These are phyloP conservation scores for Peromyscus melanophrys DNA, from an alignment of 2,797 vertebrate species.

Conservation along the genomic window DNA sequence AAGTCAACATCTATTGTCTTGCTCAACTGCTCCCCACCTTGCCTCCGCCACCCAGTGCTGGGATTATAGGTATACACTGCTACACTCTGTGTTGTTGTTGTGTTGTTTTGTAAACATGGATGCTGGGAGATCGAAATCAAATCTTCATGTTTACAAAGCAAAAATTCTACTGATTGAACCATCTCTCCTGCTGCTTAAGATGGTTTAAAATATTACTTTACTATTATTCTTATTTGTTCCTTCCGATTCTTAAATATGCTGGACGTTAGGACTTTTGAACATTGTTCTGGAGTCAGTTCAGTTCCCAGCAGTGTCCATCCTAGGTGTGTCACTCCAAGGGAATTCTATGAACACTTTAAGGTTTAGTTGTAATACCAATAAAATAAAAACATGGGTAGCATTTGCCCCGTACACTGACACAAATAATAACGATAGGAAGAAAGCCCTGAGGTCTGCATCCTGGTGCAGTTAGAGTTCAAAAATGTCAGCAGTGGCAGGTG, in stretches of 20 bases:
- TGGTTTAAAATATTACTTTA: not conserved
- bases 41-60: not conserved
- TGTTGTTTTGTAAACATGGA: not conserved
- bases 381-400: not conserved
- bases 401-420: accelerated
- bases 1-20: not conserved
- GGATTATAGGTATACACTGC: not conserved
- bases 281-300: not conserved
- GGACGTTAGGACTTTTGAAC: not conserved
- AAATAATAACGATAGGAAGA: not conserved
- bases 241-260: not conserved
- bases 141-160: not conserved
- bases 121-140: not conserved
- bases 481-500: not conserved
- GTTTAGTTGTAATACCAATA: not conserved
- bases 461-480: not conserved
- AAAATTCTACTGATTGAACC: not conserved
- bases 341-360: not conserved
- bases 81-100: not conserved
- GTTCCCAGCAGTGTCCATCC: not conserved
- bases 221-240: not conserved
- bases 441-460: not conserved
- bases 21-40: not conserved
- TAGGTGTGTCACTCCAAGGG: not conserved
- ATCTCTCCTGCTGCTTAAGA: too few species aligned